Evolutionary conservation across 2,113 vertebrate species (phyloP), one percentile per base, ranked within the genome.

Genomic region (Nanorana parkeri): DNA sequence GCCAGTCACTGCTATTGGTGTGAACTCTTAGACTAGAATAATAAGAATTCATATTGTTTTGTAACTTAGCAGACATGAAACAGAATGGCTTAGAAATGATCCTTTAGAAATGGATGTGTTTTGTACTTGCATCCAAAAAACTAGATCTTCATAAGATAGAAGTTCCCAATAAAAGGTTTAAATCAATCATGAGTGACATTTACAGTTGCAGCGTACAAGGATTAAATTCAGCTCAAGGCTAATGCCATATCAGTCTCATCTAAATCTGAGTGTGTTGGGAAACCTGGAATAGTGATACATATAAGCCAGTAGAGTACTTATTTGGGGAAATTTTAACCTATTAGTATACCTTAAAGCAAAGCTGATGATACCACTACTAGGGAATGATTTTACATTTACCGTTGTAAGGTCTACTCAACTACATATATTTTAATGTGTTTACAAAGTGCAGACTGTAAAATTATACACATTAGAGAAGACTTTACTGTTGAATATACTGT

Each of bases 121-220:
- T 15, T 60, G 36, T 28, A 75, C n/a, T 15, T 60, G 36, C 61
- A n/a, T 75, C 29, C 17, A 21, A 20, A 60, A n/a, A 41, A 61
- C 13, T n/a, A 75, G 72, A 75, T 61, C 55, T 60, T 75, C 61
- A 41, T 75, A 61, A 61, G 72, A 75, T 75, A 75, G 72, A 75
- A 75, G 72, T 61, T 36, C n/a, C 55, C 72, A 75, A 75, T 75
- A 75, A 75, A 56, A 58, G 72, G 55, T 60, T 60, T 75, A 60
- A 60, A 75, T 75, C 72, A 75, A 75, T 75, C 72, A 61, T 23
- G 28, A 29, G 72, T 75, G 72, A 75, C 72, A 75, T 75, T 75
- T 75, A 75, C 55, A 60, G 72, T 61, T 75, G 58, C 60, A 75
- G 60, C 20, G 19, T 41, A 41, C 28, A 21, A 60, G 55, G 72